Evolutionary conservation across 2,888 invertebrate species (phyloP).

Genomic region (Ecdyonurus torrentis): DNA sequence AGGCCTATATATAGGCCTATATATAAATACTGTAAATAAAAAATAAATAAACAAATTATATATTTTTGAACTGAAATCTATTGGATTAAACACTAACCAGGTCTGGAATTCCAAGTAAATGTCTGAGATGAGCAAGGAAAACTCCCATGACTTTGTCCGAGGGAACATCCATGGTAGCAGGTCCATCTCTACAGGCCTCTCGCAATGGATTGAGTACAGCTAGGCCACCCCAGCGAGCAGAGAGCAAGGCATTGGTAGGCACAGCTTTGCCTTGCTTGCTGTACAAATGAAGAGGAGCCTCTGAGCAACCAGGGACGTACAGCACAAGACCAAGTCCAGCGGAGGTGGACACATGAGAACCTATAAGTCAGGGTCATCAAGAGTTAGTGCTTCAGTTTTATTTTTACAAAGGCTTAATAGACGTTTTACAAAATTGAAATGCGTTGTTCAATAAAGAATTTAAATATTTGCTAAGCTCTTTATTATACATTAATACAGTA

Average conservation of each 20-base stretch:
- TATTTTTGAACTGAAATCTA: no score
- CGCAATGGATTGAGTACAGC: conserved; percentile 51
- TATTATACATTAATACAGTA: no score
- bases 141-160: conserved; percentile 52
- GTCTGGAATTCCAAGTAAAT: conserved; percentile 51
- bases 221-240: conserved; percentile 73
- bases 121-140: conserved; percentile 57
- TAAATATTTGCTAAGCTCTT: no score
- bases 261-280: conserved; percentile 28
- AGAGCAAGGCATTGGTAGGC: conserved; percentile 26
- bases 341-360: conserved; percentile 63
- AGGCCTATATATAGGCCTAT: no score
- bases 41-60: no score
- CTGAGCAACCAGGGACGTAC: conserved; percentile 58
- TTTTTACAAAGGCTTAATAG: no score
- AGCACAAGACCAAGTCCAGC: conserved; percentile 73
- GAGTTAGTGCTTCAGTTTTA: no score
- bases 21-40: no score
- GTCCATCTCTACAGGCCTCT: background rate
- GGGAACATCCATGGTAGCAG: conserved; percentile 25
- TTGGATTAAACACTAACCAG: conserved; percentile 27
- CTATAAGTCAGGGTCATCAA: no score
- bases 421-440: no score
- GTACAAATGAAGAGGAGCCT: conserved; percentile 57
- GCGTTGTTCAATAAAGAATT: no score